A percentile compares a stretch with the other conserved stretches of the same genome.
These are phyloP conservation scores for Eudemis profundana DNA, from an alignment of 2,888 invertebrate species.

Conservation along the genomic window DNA sequence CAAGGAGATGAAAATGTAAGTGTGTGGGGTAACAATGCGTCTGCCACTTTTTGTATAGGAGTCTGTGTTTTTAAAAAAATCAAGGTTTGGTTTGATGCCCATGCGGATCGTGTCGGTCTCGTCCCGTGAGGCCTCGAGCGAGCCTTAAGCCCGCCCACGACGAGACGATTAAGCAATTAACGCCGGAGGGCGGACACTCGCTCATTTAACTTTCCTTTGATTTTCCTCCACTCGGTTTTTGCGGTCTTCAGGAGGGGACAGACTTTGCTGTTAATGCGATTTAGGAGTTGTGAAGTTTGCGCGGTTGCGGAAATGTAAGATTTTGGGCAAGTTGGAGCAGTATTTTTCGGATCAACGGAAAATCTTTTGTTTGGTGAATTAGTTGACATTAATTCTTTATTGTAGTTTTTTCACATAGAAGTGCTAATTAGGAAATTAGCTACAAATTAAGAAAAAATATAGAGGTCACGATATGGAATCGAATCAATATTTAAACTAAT, in stretches of 20 bases:
- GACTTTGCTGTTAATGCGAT: slow-evolving; percentile 38
- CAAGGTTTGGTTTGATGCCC: background rate
- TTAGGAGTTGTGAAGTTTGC: slow-evolving; percentile 37
- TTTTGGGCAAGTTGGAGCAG: slow-evolving; percentile 8
- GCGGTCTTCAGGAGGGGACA: slow-evolving; percentile 50
- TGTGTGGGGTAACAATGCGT: too few species aligned
- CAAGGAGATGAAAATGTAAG: too few species aligned
- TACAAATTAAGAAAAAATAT: too few species aligned
- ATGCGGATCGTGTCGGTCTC: slow-evolving; percentile 28
- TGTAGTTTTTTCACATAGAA: too few species aligned
- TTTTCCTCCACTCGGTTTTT: slow-evolving; percentile 73
- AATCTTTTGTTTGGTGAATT: background rate
- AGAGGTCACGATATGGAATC: too few species aligned
- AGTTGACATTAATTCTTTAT: background rate
- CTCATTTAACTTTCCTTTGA: slow-evolving; percentile 68
- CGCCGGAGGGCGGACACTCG: slow-evolving; percentile 77
- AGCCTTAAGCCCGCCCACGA: slow-evolving; percentile 61
- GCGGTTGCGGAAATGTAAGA: slow-evolving; percentile 33
- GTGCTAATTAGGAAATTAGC: too few species aligned
- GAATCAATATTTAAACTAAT: too few species aligned
- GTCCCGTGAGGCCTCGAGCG: slow-evolving; percentile 8
- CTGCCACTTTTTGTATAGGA: too few species aligned
- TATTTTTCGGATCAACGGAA: slow-evolving; percentile 11
- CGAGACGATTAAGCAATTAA: slow-evolving; percentile 83
- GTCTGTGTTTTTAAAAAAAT: too few species aligned